Conservation (phyloP, 2,888 invertebrate genomes). For the Polydrusus cervinus region DNA sequence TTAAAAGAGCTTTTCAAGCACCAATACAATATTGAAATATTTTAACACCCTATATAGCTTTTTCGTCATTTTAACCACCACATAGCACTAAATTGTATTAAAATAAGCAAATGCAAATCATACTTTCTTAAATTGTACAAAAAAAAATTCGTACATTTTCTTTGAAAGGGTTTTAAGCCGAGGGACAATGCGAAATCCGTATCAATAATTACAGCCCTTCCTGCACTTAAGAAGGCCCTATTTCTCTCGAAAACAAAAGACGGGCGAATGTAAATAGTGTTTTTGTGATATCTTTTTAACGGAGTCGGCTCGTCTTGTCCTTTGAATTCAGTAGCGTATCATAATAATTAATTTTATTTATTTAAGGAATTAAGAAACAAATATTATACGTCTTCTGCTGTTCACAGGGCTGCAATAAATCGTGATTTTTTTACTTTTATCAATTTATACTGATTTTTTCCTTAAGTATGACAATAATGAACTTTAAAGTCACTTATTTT, state of each 20-base stretch:
- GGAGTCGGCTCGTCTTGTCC: constrained; percentile 55
- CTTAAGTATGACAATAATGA: no score
- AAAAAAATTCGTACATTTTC: constrained; percentile 11
- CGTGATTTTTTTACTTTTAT: no score
- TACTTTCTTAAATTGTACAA: background rate
- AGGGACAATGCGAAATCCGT: constrained; percentile 51
- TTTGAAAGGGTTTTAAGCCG: constrained; percentile 12
- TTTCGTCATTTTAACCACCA: no score
- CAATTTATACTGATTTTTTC: no score
- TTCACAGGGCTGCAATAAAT: no score
- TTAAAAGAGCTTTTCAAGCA: no score
- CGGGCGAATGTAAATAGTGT: constrained; percentile 71
- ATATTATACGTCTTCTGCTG: no score
- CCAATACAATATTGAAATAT: no score
- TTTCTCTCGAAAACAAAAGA: constrained; percentile 65
- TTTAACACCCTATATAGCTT: no score
- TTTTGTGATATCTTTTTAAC: constrained; percentile 73
- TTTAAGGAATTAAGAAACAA: no score
- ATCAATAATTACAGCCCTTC: constrained; percentile 55
- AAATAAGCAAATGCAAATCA: background rate
- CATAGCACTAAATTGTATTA: no score
- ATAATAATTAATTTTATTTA: background rate
- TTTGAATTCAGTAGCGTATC: constrained; percentile 31
- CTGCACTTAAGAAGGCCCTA: constrained; percentile 54
- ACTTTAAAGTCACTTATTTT: no score